phyloP scores from a whole-genome alignment of 2,113 vertebrate species.

The Formicarius rufipectus region DNA sequence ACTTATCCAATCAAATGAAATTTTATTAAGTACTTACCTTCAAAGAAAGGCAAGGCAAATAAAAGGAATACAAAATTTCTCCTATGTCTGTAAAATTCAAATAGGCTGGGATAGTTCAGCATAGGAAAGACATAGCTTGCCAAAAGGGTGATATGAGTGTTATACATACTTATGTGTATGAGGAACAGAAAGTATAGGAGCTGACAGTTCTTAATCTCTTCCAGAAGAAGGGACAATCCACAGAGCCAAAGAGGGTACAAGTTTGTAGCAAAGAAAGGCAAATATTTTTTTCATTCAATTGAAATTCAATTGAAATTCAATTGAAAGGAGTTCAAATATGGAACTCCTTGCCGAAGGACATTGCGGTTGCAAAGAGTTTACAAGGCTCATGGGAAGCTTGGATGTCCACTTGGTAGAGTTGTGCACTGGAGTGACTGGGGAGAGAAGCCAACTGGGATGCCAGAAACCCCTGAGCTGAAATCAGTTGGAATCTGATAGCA shows the following conservation, averaged over 20 bases:
- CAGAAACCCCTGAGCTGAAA: not conserved
- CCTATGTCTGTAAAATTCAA: not conserved
- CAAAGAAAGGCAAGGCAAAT: not conserved
- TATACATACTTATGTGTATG: not conserved
- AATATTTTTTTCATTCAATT: not conserved
- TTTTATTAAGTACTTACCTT: not conserved
- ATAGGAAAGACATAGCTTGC: not conserved
- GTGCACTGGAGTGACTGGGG: accelerated
- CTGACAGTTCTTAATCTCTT: not conserved
- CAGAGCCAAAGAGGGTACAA: not conserved
- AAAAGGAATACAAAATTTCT: not conserved
- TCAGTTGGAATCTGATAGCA: not conserved
- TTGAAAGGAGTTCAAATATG: no score
- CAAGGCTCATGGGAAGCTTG: not conserved
- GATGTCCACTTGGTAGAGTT: not conserved
- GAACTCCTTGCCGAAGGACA: not conserved
- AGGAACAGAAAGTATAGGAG: not conserved
- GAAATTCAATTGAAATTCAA: no score
- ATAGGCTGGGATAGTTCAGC: not conserved
- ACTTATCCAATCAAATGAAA: not conserved
- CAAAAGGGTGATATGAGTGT: not conserved
- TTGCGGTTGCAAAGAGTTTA: not conserved
- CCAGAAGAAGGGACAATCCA: not conserved
- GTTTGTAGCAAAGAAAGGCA: not conserved
- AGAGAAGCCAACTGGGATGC: not conserved